Base-by-base conservation (phyloP, 2,797 vertebrate genomes). In the Cuniculus paca region DNA sequence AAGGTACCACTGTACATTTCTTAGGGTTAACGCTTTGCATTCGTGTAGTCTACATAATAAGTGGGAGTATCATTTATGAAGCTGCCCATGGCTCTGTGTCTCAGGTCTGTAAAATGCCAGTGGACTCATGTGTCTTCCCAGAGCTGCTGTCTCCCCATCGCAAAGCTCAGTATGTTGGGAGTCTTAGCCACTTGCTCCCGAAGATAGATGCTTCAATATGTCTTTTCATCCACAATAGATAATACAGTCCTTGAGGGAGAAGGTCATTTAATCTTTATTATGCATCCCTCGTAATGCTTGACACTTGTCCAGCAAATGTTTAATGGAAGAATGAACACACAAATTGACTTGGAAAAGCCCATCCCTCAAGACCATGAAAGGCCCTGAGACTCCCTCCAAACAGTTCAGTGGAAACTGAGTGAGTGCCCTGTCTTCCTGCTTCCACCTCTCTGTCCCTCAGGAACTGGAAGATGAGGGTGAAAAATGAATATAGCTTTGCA, bases 21-120 rank as follows among this genome's bases (percentile, higher is more conserved):
- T 82, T 13, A 31, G 8, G 6, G 11, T 11, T 72, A 58, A 19
- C 45, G 26, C 56, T 28, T 0, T 9, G 11, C 28, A 80, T 63
- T 22, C 12, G 1, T 4, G 54, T 7, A 0, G 0, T 42, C 79
- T 74, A 20, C 63, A 31, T 0, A 2, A 11, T 22, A 0, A 14
- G 7, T 1, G 19, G 19, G 74, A 63, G 13, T n/a, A 1, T 9
- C 3, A 28, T 48, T 45, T 6, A 52, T 17, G 26, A 50, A 58
- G 58, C 5, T 6, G 0, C 60, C 31, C 5, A 31, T 17, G 19
- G 54, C 48, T 58, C 52, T 16, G 3, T 3, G n/a, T 2, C 39
- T 77, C 48, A 5, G 0, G 10, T 78, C 3, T 3, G 13, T 11
- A 28, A 78, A 75, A 39, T 26, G 26, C 36, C 1, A 10, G 34